Evolutionary conservation across 1,140 invertebrate genomes (phyloP), one percentile per base, ranked within the genome.

Genomic region (Muscidifurax raptorellus): DNA sequence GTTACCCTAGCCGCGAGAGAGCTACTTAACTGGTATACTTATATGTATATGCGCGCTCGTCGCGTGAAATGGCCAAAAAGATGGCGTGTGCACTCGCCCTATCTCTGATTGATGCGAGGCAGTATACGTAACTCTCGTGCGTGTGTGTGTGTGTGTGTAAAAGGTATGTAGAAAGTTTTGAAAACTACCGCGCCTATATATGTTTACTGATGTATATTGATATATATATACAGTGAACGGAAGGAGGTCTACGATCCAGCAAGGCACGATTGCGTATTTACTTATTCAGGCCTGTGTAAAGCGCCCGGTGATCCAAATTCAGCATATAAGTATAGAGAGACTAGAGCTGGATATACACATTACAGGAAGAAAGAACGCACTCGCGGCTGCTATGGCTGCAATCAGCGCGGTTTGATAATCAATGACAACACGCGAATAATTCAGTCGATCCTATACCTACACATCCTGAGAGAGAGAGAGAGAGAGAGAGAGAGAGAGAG

Each of bases 41-140:
- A 2, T 30, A n/a, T 27, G 0, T 47, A 18, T 47, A 47, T n/a
- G 71, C 32, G 4, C 30, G 71, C 32, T 40, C 12, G 6, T 28
- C 71, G 22, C 15, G 28, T n/a, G 71, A 32, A 40, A 74, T 74
- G 71, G 71, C 71, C 71, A 74, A 74, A 74, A 74, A 74, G 71
- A 74, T 74, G 71, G 71, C 71, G 71, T 59, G 52, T 59, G 52
- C 52, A n/a, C 52, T 59, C 52, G 52, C 18, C 52, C 52, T 4
- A 59, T 59, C 6, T 59, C 52, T n/a, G 52, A 59, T 59, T 59
- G 52, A 59, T 59, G 52, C 52, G 22, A 40, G 36, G 10, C 36
- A 40, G 32, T 6, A 2, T 6, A 40, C 36, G 7, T 36, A 36
- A 36, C 36, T 36, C 36, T 36, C 36, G 36, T 9, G 36, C 36